Conservation (phyloP, 2,797 vertebrate species). For the Iguana delicatissima region DNA sequence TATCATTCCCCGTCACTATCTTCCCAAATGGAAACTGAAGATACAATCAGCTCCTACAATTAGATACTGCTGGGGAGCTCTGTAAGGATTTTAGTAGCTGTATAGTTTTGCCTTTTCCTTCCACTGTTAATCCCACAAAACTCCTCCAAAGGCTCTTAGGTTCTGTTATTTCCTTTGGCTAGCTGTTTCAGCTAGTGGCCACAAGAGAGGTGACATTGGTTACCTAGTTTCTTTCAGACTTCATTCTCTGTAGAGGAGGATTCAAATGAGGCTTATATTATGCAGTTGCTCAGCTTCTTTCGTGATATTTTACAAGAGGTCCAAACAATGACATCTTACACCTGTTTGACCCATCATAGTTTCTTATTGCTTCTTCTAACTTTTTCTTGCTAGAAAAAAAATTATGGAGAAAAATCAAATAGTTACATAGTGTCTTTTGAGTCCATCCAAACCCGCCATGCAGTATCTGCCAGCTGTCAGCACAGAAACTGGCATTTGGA, state of each 20-base stretch:
- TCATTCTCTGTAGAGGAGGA: background rate
- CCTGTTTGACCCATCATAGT: no score
- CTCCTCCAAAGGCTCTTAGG: background rate
- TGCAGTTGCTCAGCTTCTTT: no score
- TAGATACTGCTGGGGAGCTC: background rate
- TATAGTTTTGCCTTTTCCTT: background rate
- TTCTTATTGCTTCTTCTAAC: no score
- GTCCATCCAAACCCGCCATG: no score
- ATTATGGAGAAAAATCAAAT: no score
- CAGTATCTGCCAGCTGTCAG: background rate
- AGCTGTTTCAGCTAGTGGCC: background rate
- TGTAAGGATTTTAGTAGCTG: background rate
- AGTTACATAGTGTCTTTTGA: no score
- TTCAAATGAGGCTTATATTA: no score
- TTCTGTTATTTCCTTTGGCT: background rate
- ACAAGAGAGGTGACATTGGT: background rate
- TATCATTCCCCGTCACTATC: background rate
- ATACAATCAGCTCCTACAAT: background rate
- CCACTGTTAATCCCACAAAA: background rate
- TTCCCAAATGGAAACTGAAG: background rate
- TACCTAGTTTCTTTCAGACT: background rate
- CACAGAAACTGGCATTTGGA: background rate
- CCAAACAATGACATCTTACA: no score
- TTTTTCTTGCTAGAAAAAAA: no score
- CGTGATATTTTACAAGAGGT: no score